phyloP scores from a whole-genome alignment of 2,797 vertebrate species.

The Orestias chungarensis region DNA sequence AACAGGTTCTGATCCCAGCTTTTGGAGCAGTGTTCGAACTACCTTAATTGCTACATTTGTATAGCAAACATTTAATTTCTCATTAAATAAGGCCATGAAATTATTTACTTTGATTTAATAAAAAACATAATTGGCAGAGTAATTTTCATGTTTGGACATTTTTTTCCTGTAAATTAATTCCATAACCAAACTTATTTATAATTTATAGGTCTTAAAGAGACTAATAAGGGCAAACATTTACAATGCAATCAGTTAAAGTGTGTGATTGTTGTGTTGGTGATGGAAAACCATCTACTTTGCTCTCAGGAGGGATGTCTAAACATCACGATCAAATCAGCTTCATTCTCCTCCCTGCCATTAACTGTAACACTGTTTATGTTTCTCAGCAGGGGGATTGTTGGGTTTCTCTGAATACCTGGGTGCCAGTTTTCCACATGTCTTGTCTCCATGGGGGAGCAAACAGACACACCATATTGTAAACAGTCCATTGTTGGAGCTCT shows the following conservation, averaged over 20 bases:
- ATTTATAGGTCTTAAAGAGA: not conserved
- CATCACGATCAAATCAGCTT: constrained; percentile 66
- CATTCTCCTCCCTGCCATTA: constrained; percentile 48
- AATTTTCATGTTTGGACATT: not conserved
- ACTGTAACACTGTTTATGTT: constrained; percentile 68
- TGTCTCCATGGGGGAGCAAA: constrained; percentile 40
- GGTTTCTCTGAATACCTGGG: constrained; percentile 21
- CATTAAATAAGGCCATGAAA: no score
- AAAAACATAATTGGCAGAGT: no score
- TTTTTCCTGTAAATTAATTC: no score
- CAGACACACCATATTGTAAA: constrained; percentile 65
- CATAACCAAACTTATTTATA: not conserved
- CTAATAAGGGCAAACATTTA: not conserved
- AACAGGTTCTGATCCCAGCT: not conserved
- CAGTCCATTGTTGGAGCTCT: constrained; percentile 53
- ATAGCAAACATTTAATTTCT: no score
- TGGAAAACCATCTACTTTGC: constrained; percentile 39
- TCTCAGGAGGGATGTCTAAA: constrained; percentile 68
- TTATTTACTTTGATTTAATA: no score
- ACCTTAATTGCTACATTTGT: not conserved
- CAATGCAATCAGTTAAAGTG: not conserved
- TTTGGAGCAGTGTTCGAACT: not conserved
- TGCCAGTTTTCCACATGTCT: constrained; percentile 12
- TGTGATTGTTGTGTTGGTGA: constrained; percentile 6
- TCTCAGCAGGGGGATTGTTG: constrained; percentile 46